These are phyloP conservation scores for Arctocebus calabarensis DNA, from an alignment of 2,797 vertebrate species.

Conservation along the genomic window DNA sequence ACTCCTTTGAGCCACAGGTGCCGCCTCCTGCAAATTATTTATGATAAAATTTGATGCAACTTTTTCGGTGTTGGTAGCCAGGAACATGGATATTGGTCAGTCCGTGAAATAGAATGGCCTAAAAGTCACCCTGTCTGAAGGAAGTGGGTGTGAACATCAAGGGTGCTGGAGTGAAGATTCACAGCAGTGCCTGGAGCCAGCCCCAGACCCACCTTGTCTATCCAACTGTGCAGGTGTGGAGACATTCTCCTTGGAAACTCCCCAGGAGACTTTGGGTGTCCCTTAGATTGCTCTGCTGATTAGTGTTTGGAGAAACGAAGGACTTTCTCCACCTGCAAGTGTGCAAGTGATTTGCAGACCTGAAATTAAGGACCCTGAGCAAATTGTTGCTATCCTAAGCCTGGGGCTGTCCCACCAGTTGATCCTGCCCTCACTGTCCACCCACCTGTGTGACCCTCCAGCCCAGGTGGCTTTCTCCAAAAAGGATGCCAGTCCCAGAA, in stretches of 20 bases:
- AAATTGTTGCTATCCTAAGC: no score
- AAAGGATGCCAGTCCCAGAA: no score
- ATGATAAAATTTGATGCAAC: not conserved
- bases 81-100: not conserved
- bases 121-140: not conserved
- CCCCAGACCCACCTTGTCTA: not conserved
- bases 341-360: not conserved
- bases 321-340: not conserved
- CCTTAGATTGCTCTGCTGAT: not conserved
- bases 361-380: not conserved
- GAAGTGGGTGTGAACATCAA: not conserved
- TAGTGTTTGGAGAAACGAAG: not conserved
- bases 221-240: no score
- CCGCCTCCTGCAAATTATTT: no score
- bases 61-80: not conserved
- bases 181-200: no score
- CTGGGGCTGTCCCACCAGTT: no score
- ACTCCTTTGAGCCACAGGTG: no score
- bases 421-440: no score
- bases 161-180: no score
- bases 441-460: no score
- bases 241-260: not conserved
- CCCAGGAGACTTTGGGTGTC: not conserved
- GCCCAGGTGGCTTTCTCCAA: no score
- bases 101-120: not conserved